Conservation (phyloP, 2,888 invertebrate species). For the Phyllotreta striolata region DNA sequence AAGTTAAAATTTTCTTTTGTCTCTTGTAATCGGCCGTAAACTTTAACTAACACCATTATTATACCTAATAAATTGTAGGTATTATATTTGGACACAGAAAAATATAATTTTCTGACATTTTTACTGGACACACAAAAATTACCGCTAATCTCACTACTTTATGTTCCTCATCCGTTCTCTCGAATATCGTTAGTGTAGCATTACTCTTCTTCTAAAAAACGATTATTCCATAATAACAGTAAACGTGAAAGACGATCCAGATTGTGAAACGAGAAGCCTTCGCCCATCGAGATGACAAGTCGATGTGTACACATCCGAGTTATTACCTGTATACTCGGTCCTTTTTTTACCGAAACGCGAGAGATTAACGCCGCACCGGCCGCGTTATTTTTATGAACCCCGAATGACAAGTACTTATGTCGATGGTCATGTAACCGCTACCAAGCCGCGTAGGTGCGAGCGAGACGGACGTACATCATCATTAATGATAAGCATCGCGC, state of each 20-base stretch:
- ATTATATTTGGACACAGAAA: too few species aligned
- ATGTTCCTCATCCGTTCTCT: too few species aligned
- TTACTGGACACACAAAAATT: too few species aligned
- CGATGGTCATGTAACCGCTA: conserved; percentile 53
- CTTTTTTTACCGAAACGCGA: conserved; percentile 36
- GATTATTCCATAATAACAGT: conserved; percentile 13
- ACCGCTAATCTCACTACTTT: too few species aligned
- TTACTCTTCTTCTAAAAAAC: conserved; percentile 8
- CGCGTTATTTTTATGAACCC: conserved; percentile 56
- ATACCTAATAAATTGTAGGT: too few species aligned
- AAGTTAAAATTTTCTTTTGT: too few species aligned
- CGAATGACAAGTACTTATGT: conserved; percentile 56
- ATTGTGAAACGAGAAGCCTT: conserved; percentile 38
- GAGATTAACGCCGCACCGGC: conserved; percentile 44
- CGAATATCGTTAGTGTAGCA: background rate
- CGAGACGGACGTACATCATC: conserved; percentile 52
- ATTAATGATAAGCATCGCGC: conserved; percentile 60
- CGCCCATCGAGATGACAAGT: conserved; percentile 45
- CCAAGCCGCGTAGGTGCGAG: conserved; percentile 50
- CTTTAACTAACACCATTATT: too few species aligned
- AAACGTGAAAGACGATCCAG: conserved; percentile 28
- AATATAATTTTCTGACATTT: too few species aligned
- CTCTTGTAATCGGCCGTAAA: too few species aligned
- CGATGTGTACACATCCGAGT: conserved; percentile 38
- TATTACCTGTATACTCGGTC: conserved; percentile 34